Conservation (phyloP, 2,797 vertebrate genomes). For the Tympanoctomys barrerae region DNA sequence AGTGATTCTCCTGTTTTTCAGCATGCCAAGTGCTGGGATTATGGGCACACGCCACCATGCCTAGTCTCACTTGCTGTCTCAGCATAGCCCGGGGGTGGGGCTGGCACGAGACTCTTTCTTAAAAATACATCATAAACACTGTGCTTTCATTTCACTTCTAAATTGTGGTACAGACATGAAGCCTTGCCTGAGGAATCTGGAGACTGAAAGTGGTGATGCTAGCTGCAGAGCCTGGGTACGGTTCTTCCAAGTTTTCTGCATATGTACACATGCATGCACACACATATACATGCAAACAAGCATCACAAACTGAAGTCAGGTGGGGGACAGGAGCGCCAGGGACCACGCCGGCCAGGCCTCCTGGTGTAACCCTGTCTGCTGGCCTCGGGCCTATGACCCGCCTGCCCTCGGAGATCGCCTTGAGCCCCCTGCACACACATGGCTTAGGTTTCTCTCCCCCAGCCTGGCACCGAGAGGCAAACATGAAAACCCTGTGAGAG, state of each 20-base stretch:
- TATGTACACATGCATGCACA: fast-evolving
- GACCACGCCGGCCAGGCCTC: not conserved
- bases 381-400: not conserved
- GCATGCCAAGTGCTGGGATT: too few relatives aligned
- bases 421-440: not conserved
- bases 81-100: too few relatives aligned
- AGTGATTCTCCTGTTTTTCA: too few relatives aligned
- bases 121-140: not conserved
- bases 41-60: too few relatives aligned
- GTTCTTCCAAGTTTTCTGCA: not conserved
- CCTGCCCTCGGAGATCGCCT: fast-evolving
- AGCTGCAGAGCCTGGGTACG: not conserved
- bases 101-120: too few relatives aligned
- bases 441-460: conserved; percentile 65
- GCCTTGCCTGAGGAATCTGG: not conserved
- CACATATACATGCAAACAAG: too few relatives aligned
- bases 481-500: conserved; percentile 71
- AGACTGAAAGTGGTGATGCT: not conserved
- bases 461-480: conserved; percentile 23
- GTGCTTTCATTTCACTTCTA: conserved; percentile 23
- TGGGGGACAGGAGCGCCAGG: not conserved
- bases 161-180: not conserved
- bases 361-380: not conserved
- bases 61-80: too few relatives aligned
- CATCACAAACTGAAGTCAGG: not conserved